Percentiles rank a stretch among this genome's conserved stretches.
Conservation (phyloP, 1,140 invertebrate genomes). For the Phortica variegata region DNA sequence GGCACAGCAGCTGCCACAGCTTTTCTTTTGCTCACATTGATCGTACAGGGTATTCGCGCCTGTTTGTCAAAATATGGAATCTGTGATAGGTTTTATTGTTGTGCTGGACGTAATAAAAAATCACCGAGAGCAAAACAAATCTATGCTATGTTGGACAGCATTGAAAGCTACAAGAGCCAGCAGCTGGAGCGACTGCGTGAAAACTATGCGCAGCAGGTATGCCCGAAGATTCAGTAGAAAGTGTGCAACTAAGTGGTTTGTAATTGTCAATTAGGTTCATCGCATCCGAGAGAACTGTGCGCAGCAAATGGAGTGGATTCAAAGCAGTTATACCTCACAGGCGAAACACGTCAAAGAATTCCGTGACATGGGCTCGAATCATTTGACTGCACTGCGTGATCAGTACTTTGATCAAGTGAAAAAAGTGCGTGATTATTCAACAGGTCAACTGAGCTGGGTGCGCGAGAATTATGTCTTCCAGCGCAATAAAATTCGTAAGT, state of each 20-base stretch:
- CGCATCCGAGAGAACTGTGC: conserved; percentile 90
- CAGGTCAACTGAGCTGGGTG: conserved; percentile 86
- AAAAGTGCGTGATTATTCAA: conserved; percentile 85
- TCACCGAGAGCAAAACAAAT: conserved; percentile 80
- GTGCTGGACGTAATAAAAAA: conserved; percentile 61
- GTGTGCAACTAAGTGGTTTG: no score
- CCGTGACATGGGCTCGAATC: conserved; percentile 84
- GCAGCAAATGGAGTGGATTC: conserved; percentile 90
- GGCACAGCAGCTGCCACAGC: conserved; percentile 75
- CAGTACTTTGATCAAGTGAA: conserved; percentile 90
- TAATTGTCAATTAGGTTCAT: conserved; percentile 64
- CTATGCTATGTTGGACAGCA: conserved; percentile 82
- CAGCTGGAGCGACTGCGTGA: conserved; percentile 85
- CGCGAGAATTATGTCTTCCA: conserved; percentile 94
- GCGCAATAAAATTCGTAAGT: conserved; percentile 89
- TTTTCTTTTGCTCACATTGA: conserved; percentile 77
- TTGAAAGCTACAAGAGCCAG: conserved; percentile 85
- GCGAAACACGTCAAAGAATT: conserved; percentile 85
- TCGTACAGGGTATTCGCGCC: conserved; percentile 71
- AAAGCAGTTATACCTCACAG: conserved; percentile 86
- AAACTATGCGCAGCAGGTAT: conserved; percentile 86
- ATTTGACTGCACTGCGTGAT: conserved; percentile 79
- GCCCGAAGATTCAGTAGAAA: no score
- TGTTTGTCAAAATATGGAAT: conserved; percentile 69
- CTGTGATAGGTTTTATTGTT: conserved; percentile 66